phyloP scores from a whole-genome alignment of 2,113 vertebrate species.

The Parus major region DNA sequence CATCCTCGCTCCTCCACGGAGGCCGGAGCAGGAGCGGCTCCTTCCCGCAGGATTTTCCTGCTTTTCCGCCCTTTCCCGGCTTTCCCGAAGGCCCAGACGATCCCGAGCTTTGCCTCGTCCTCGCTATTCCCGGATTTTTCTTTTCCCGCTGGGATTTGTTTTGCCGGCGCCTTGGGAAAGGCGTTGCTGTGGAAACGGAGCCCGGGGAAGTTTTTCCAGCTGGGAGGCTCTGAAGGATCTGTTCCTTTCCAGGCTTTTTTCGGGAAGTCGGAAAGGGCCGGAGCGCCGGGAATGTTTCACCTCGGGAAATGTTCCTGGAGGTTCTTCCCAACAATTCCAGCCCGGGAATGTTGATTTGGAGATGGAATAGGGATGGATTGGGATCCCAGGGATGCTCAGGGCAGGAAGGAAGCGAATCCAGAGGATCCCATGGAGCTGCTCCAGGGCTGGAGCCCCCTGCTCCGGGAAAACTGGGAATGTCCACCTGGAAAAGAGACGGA shows the following conservation, averaged over 20 bases:
- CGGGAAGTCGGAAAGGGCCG: background rate
- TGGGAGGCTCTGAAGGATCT: background rate
- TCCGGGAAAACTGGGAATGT: background rate
- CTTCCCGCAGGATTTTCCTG: background rate
- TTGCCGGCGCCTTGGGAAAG: background rate
- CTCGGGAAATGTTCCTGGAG: background rate
- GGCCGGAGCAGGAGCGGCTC: background rate
- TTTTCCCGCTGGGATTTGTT: background rate
- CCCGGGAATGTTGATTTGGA: rapidly evolving
- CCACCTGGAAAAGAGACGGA: rapidly evolving
- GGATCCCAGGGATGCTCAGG: background rate
- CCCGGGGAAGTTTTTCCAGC: background rate
- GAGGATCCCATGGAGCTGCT: background rate
- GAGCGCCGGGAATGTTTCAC: background rate
- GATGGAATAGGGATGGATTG: background rate
- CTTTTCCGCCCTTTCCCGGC: background rate
- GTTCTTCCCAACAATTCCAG: rapidly evolving
- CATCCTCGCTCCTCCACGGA: background rate
- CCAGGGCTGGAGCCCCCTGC: no score
- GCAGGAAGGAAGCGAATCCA: background rate
- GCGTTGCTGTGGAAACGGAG: slow-evolving; percentile 51
- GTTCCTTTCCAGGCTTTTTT: background rate
- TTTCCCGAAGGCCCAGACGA: rapidly evolving
- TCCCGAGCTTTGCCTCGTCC: rapidly evolving
- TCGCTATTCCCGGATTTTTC: rapidly evolving